A percentile compares a stretch with the other conserved stretches of the same genome.
Evolutionary conservation across 2,888 invertebrate genomes (phyloP).

Genomic region (Drosophila emarginata): DNA sequence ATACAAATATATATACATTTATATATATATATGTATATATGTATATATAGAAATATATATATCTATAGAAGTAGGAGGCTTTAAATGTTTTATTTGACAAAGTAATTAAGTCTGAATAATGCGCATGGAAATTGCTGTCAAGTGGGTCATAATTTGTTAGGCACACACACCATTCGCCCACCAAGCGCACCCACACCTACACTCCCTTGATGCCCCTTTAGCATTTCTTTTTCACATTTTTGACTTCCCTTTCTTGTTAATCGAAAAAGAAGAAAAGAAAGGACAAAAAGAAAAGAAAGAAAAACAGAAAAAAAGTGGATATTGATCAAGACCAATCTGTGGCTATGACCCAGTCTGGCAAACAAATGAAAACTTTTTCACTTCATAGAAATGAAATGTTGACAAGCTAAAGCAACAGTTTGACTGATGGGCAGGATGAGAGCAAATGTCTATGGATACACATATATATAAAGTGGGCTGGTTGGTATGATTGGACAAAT

Average conservation of each 20-base stretch:
- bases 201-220: neutral
- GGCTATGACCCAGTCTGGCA: slow-evolving; percentile 18
- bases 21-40: neutral
- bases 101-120: slow-evolving; percentile 69
- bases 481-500: no score
- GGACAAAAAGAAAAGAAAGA: neutral
- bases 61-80: slow-evolving; percentile 14
- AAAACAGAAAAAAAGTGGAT: slow-evolving; percentile 33
- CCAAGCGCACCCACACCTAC: neutral
- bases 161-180: slow-evolving; percentile 1
- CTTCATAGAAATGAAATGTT: slow-evolving; percentile 19
- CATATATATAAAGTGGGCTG: no score
- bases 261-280: neutral
- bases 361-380: slow-evolving; percentile 28
- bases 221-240: no score
- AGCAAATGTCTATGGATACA: neutral
- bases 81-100: slow-evolving; percentile 66
- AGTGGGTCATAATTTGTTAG: slow-evolving; percentile 62
- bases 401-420: slow-evolving; percentile 31
- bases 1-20: neutral
- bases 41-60: neutral
- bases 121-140: slow-evolving; percentile 67
- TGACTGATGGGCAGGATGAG: slow-evolving; percentile 19
- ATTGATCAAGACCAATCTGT: slow-evolving; percentile 31
- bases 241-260: neutral